Conservation (phyloP, 2,797 vertebrate species). For the Artibeus jamaicensis region DNA sequence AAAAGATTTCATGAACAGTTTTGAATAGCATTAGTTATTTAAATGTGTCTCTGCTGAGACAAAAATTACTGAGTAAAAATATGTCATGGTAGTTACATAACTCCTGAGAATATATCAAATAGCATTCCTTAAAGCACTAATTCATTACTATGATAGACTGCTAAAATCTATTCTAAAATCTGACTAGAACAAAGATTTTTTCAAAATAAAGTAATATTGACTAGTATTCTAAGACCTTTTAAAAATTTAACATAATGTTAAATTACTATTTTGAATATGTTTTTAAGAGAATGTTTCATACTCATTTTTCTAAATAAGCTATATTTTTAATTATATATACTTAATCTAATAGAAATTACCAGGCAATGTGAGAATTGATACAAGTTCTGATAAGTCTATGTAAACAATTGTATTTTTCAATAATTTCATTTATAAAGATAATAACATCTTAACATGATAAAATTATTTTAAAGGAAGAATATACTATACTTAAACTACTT, state of each 20-base stretch:
- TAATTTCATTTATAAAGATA: background rate
- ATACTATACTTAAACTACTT: background rate
- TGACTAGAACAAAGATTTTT: constrained; percentile 42
- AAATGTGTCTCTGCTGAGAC: constrained; percentile 71
- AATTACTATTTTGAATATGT: background rate
- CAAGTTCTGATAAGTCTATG: background rate
- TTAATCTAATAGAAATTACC: constrained; percentile 22
- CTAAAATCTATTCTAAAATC: constrained; percentile 20
- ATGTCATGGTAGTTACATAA: constrained; percentile 70
- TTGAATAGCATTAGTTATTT: constrained; percentile 70
- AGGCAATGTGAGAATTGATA: background rate
- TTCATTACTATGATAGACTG: constrained; percentile 56
- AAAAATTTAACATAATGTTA: background rate
- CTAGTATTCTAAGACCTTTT: constrained; percentile 16
- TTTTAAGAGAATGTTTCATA: background rate
- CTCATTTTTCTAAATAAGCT: constrained; percentile 4
- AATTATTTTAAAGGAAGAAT: background rate
- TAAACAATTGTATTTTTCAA: background rate
- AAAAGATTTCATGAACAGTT: constrained; percentile 72
- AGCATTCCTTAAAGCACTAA: constrained; percentile 42
- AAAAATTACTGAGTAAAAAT: constrained; percentile 75
- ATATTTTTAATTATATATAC: background rate
- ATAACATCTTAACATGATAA: background rate
- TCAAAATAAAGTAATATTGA: constrained; percentile 49
- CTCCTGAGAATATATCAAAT: constrained; percentile 51